phyloP scores from a whole-genome alignment of 2,797 vertebrate species.

The Hylomyscus alleni region DNA sequence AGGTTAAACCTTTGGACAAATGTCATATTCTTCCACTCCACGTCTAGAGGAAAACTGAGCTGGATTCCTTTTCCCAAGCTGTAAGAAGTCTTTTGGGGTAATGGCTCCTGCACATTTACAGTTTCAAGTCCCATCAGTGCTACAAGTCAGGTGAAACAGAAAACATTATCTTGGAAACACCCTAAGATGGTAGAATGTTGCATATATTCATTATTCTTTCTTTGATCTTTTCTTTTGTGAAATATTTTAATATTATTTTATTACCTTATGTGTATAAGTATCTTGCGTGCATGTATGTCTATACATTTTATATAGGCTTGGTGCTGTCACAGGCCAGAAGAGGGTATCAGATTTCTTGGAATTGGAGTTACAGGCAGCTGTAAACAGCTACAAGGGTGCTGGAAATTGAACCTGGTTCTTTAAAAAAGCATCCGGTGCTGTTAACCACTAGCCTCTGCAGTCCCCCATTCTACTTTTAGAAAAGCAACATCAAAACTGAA shows the following conservation, averaged over 20 bases:
- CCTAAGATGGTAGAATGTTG: too few species aligned
- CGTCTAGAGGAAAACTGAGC: not conserved
- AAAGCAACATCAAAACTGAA: not conserved
- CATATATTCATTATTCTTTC: not conserved
- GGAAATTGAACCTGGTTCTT: not conserved
- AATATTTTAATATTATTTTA: not conserved
- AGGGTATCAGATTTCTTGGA: not conserved
- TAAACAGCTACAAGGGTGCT: not conserved
- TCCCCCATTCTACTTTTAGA: not conserved
- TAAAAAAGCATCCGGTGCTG: not conserved
- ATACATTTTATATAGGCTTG: not conserved
- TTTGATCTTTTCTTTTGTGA: not conserved
- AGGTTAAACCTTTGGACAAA: not conserved
- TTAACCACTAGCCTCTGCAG: not conserved
- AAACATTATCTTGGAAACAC: not conserved
- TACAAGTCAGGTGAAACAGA: not conserved
- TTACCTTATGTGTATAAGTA: not conserved
- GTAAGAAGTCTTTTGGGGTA: not conserved
- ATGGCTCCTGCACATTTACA: not conserved
- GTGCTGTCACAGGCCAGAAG: not conserved
- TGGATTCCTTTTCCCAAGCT: not conserved
- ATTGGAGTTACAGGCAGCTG: not conserved
- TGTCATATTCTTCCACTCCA: not conserved
- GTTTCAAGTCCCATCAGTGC: not conserved
- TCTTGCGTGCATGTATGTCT: not conserved